Evolutionary conservation across 1,140 invertebrate species (phyloP).

Genomic region (Drosophila mauritiana): DNA sequence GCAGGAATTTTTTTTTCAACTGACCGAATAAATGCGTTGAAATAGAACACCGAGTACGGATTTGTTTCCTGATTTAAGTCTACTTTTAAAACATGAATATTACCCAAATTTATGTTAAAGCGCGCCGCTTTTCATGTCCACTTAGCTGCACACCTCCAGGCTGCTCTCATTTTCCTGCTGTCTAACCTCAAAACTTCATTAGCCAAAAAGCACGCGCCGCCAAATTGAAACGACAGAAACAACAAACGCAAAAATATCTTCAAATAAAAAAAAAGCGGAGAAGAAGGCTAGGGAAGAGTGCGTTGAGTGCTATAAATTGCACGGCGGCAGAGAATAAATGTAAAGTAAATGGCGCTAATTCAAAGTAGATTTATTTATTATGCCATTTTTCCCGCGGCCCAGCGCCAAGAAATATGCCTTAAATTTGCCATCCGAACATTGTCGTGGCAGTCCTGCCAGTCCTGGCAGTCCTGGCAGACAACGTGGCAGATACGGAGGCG

Average conservation of each 20-base stretch:
- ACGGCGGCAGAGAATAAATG: conserved; percentile 75
- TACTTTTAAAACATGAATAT: background rate
- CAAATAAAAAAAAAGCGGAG: conserved; percentile 22
- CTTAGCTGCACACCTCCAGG: conserved; percentile 48
- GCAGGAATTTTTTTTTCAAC: background rate
- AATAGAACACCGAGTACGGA: background rate
- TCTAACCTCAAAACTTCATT: conserved; percentile 78
- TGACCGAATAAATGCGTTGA: background rate
- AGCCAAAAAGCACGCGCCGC: conserved; percentile 77
- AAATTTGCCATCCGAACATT: conserved; percentile 60
- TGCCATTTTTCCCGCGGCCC: conserved; percentile 74
- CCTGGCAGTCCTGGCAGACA: conserved; percentile 28
- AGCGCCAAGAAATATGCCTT: conserved; percentile 77
- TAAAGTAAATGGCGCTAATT: conserved; percentile 83
- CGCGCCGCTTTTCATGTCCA: conserved; percentile 24
- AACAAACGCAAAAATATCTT: conserved; percentile 43
- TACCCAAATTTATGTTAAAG: conserved; percentile 14
- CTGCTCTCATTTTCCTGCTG: conserved; percentile 35
- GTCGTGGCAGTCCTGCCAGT: background rate
- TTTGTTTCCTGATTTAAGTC: background rate
- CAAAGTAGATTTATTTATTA: conserved; percentile 83
- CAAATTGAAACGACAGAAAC: conserved; percentile 57
- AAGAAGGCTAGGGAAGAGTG: conserved; percentile 31
- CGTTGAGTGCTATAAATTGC: conserved; percentile 66
- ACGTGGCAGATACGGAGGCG: conserved; percentile 33